A percentile compares a stretch with the other conserved stretches of the same genome.
These are phyloP conservation scores for Eupithecia pulchellata DNA, from an alignment of 2,888 invertebrate species.

Conservation along the genomic window DNA sequence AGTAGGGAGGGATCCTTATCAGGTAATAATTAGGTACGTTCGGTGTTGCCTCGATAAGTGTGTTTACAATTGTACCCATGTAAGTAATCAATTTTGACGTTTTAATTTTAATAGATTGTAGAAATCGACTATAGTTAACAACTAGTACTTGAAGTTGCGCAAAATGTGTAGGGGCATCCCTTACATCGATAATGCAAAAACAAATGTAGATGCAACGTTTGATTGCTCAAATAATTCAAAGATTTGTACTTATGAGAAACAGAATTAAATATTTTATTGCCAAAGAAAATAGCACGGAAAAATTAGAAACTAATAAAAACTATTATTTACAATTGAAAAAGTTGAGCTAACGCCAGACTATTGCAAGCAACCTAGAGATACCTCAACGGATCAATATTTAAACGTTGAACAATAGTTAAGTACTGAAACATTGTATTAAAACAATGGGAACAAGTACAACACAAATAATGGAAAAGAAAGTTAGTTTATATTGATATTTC, in stretches of 20 bases:
- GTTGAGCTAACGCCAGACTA: background rate
- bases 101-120: background rate
- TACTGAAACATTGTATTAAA: background rate
- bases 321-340: background rate
- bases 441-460: background rate
- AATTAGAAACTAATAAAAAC: background rate
- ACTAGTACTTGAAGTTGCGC: background rate
- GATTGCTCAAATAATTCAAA: background rate
- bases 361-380: background rate
- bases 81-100: background rate
- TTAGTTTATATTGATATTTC: conserved; percentile 12
- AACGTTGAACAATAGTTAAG: background rate
- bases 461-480: background rate
- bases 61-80: background rate
- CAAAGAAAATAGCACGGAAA: background rate
- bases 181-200: background rate
- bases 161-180: background rate
- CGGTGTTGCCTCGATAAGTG: background rate
- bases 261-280: background rate
- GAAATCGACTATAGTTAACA: background rate
- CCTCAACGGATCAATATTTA: background rate
- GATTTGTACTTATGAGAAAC: background rate
- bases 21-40: conserved; percentile 17
- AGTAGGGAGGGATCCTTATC: conserved; percentile 21
- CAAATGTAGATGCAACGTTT: background rate